A percentile compares a stretch with the other conserved stretches of the same genome.
Conservation (phyloP, 2,797 vertebrate genomes). For the Pipistrellus pipistrellus region DNA sequence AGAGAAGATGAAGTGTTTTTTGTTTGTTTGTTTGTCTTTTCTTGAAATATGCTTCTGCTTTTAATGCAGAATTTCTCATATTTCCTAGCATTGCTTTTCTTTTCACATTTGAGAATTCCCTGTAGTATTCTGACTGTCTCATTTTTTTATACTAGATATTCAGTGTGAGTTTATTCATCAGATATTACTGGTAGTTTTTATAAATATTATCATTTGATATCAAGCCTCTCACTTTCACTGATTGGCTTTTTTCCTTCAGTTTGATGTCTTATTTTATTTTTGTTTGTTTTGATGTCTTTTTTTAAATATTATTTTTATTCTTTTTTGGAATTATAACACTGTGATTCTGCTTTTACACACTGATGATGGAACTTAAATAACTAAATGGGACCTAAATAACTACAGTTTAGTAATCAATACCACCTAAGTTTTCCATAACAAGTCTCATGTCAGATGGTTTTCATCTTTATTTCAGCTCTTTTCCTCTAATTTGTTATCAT, state of each 20-base stretch:
- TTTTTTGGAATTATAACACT: not conserved
- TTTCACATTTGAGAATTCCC: not conserved
- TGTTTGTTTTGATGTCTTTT: not conserved
- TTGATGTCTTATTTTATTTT: slow-evolving; percentile 50
- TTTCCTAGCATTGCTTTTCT: not conserved
- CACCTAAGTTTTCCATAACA: not conserved
- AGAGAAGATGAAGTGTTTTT: not conserved
- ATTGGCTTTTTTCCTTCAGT: not conserved
- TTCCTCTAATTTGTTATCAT: not conserved
- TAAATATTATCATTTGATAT: not conserved
- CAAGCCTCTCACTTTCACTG: not conserved
- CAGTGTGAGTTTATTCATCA: not conserved
- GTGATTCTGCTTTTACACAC: not conserved
- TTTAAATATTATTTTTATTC: slow-evolving; percentile 27
- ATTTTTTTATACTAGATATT: not conserved
- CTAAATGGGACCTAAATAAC: not conserved
- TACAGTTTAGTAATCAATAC: not conserved
- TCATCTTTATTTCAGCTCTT: not conserved
- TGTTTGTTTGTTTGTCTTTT: not conserved
- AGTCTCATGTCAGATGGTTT: not conserved
- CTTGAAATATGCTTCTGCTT: not conserved
- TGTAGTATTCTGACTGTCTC: not conserved
- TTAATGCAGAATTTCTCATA: not conserved
- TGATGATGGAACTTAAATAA: not conserved
- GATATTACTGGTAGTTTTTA: not conserved